Conservation (phyloP, 1,140 invertebrate species). For the Plutomurus gul region DNA sequence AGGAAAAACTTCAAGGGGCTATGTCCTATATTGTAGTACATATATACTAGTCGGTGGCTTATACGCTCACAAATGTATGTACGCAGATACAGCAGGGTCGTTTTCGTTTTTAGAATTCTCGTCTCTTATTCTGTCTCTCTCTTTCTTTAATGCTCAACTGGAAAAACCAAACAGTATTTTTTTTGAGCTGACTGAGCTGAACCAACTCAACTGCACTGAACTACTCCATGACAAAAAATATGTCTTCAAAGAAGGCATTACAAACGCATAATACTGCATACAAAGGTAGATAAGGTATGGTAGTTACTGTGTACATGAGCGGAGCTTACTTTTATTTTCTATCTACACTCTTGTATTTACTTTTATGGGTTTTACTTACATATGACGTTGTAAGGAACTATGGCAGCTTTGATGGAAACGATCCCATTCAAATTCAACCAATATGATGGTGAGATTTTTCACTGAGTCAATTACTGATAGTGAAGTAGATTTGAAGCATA, state of each 20-base stretch:
- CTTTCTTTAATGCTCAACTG: neutral
- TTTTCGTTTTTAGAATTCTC: neutral
- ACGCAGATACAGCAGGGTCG: neutral
- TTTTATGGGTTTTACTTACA: no score
- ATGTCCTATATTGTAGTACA: neutral
- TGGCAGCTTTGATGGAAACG: no score
- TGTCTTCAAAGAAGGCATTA: neutral
- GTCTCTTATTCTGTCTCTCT: neutral
- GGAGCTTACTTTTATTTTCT: no score
- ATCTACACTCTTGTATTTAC: no score
- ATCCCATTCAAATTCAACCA: no score
- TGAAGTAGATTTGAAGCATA: no score
- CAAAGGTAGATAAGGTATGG: no score
- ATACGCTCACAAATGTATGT: neutral
- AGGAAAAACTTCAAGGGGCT: constrained; percentile 43
- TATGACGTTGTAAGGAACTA: no score
- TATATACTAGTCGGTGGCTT: neutral
- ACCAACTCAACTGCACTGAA: neutral
- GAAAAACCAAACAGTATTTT: neutral
- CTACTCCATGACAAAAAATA: neutral
- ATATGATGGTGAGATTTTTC: no score
- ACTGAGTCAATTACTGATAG: no score
- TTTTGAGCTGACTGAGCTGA: neutral
- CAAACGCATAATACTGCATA: neutral
- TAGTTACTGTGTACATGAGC: no score